Base-by-base conservation (phyloP, 1,140 invertebrate genomes). In the Bombus difficillimus region DNA sequence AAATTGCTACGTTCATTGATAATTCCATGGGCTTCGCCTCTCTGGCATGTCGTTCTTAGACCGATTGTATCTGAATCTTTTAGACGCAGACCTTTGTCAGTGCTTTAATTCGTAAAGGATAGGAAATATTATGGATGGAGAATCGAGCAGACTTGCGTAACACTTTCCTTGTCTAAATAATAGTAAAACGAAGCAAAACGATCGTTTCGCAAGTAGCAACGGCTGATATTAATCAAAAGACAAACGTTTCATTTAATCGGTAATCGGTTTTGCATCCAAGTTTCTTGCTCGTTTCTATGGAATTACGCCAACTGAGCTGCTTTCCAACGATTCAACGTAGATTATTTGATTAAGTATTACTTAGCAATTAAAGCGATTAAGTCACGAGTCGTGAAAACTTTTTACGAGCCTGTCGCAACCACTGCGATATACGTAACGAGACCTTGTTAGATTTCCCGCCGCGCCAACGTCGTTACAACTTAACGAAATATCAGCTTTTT, bases 301-400 rank as follows among this genome's bases (percentile, higher is more conserved):
- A 74, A 74, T 81, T 81, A 64, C 53, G 39, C 28, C 71, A 72
- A 73, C 18, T 15, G 43, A 1, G 12, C 22, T 53, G 9, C 43
- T 74, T 28, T 81, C 28, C 8, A 81, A 43, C 53, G 25, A 12
- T 39, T 28, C 25, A 25, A 28, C 47, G 57, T 39, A 10, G 47
- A 73, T 74, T n/a, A 62, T 74, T 74, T 47, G 43, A 81, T 81
- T 64, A 81, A 72, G 53, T 32, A 81, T 74, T 81, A 64, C 74
- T 62, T 64, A 47, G 39, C 80, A 62, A 74, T 74, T 81, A 81
- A 74, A 22, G 13, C 43, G 28, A 64, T 47, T n/a, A 37, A 28
- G 74, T 28, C 43, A 37, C 34, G 64, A 66, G 41, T 59, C 66
- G 64, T 37, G 37, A 79, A 57, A 39, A 47, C 13, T 71, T 71